These are phyloP conservation scores for Agapornis canus DNA, from an alignment of 2,797 vertebrate species.

Conservation along the genomic window DNA sequence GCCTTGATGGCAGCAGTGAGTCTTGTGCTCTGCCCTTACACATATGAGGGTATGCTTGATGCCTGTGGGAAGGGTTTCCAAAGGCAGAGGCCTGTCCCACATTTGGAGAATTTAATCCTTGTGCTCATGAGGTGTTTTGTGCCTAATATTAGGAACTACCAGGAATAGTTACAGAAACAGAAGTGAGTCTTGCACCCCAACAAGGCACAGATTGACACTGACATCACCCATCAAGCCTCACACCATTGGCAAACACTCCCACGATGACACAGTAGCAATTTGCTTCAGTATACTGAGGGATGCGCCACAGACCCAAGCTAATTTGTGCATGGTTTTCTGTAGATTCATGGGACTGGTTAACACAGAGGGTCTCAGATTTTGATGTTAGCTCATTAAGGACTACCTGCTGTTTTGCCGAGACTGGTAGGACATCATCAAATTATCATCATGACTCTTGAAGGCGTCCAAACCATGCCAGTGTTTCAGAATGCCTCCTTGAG, in stretches of 20 bases:
- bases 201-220: not conserved
- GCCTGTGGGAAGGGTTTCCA: not conserved
- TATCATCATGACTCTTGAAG: not conserved
- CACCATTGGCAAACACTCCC: not conserved
- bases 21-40: not conserved
- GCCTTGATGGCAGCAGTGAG: not conserved
- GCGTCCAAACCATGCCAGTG: not conserved
- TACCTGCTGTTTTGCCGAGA: rapidly evolving
- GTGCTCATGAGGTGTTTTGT: not conserved
- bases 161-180: not conserved
- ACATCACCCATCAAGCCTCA: not conserved
- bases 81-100: not conserved
- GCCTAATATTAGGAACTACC: not conserved
- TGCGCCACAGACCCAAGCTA: not conserved
- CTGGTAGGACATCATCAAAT: not conserved
- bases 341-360: not conserved
- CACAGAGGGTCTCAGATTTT: not conserved
- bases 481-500: not conserved
- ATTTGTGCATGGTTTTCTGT: not conserved
- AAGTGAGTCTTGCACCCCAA: not conserved
- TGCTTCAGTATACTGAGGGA: not conserved
- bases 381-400: not conserved
- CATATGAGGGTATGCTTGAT: not conserved
- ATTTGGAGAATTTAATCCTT: not conserved
- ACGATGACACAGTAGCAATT: rapidly evolving